Conservation (phyloP, 2,888 invertebrate genomes). For the Cantharis lateralis region DNA sequence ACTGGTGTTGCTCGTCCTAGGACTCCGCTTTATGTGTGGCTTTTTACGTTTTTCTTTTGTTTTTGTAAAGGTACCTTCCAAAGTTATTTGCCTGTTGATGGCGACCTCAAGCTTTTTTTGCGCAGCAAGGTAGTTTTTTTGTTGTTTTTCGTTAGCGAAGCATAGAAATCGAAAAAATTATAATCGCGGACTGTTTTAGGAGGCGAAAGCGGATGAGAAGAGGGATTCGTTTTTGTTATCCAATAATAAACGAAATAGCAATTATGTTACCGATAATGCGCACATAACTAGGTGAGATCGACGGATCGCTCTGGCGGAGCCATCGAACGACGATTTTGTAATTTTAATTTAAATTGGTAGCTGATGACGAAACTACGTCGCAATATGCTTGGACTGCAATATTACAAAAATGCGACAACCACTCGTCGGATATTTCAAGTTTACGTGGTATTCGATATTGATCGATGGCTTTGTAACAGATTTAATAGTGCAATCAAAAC, state of each 20-base stretch:
- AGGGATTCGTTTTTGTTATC: constrained; percentile 36
- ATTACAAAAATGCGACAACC: background rate
- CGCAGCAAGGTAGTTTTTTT: constrained; percentile 50
- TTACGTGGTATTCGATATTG: background rate
- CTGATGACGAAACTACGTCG: background rate
- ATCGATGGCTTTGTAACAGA: background rate
- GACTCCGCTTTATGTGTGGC: constrained; percentile 22
- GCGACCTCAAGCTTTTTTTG: constrained; percentile 51
- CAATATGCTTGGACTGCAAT: background rate
- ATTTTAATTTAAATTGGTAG: constrained; percentile 1
- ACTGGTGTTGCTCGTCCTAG: no score
- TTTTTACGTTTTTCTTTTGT: constrained; percentile 22
- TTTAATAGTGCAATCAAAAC: background rate
- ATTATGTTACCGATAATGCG: constrained; percentile 51
- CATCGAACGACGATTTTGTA: background rate
- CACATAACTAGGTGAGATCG: constrained; percentile 48
- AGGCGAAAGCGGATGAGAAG: constrained; percentile 52
- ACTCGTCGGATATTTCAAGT: background rate
- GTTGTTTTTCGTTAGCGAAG: constrained; percentile 19
- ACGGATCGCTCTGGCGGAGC: background rate
- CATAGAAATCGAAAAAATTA: constrained; percentile 10
- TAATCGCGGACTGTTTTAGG: constrained; percentile 14
- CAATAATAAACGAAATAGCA: constrained; percentile 44
- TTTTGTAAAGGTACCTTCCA: constrained; percentile 50
- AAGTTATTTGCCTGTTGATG: constrained; percentile 52